Conservation (phyloP, 1,140 invertebrate species). For the Tetragnatha versicolor region DNA sequence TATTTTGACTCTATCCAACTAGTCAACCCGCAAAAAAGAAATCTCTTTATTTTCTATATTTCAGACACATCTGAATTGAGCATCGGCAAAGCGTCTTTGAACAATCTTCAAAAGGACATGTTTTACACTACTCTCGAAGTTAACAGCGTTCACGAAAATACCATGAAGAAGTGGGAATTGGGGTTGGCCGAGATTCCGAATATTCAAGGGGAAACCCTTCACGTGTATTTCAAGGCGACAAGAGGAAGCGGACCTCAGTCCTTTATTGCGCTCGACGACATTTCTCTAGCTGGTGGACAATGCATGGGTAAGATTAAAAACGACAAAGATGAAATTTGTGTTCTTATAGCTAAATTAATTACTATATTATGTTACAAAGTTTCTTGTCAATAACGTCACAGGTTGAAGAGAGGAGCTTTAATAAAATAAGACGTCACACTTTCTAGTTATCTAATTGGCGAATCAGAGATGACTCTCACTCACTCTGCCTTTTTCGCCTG, state of each 20-base stretch:
- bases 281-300: not conserved
- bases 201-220: not conserved
- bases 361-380: too few species aligned
- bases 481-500: too few species aligned
- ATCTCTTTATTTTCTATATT: too few species aligned
- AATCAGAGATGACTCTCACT: too few species aligned
- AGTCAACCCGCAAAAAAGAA: too few species aligned
- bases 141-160: not conserved
- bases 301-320: conserved; percentile 7
- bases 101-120: conserved; percentile 24
- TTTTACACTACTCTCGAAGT: not conserved
- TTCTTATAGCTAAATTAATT: too few species aligned
- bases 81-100: conserved; percentile 15
- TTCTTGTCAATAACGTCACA: too few species aligned
- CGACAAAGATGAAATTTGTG: too few species aligned
- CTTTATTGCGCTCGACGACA: conserved; percentile 47
- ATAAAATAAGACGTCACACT: too few species aligned
- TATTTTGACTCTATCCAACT: too few species aligned
- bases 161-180: not conserved
- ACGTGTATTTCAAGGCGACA: conserved; percentile 16
- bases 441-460: too few species aligned
- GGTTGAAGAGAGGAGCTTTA: too few species aligned
- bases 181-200: not conserved
- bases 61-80: not conserved
- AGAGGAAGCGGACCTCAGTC: conserved; percentile 4